Evolutionary conservation across 92 coral and sea anemone species (phyloP), one percentile per base, ranked within the genome.

Genomic region (Actinernus sp.): DNA sequence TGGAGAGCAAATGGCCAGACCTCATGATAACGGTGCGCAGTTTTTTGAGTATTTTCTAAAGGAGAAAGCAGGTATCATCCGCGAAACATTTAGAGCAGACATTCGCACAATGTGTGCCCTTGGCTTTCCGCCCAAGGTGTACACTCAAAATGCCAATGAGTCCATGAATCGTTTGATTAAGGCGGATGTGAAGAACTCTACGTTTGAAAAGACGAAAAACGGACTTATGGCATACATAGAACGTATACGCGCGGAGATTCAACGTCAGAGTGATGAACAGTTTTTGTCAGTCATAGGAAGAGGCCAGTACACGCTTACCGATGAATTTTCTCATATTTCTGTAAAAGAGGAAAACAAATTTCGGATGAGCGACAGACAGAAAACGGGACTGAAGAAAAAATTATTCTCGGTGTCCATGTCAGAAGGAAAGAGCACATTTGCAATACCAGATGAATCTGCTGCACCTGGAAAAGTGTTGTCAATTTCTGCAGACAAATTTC

Each of bases 341-440:
- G 85, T 78, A 4, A 65, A 78, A 60, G 85, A 78, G 41, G 51
- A 68, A 47, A 59, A 78, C 25, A 67, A 56, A 44, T 77, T 48
- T 32, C 29, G 50, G 25, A 68, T 68, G 70, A 46, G 45, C 9
- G 78, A 67, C 37, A 63, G n/a, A 24, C 78, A 76, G 68, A 76
- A 76, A 40, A 73, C 74, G 1, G 55, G 27, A 61, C 47, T 61
- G 39, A 61, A 73, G 46, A 61, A 73, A 41, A 61, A 61, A 36
- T 61, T 73, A 51, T 73, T 61, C 36, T 73, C 81, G 5, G 24
- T 40, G 50, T 45, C 54, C 27, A 62, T 61, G 71, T 45, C 61
- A 16, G 71, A 72, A 38, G 37, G 65, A 23, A 25, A 45, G 16
- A 28, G 10, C 37, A 23, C 37, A 11, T 36, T 36, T 31, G 25